phyloP scores from a whole-genome alignment of 2,888 invertebrate species.

The Rhagonycha fulva region DNA sequence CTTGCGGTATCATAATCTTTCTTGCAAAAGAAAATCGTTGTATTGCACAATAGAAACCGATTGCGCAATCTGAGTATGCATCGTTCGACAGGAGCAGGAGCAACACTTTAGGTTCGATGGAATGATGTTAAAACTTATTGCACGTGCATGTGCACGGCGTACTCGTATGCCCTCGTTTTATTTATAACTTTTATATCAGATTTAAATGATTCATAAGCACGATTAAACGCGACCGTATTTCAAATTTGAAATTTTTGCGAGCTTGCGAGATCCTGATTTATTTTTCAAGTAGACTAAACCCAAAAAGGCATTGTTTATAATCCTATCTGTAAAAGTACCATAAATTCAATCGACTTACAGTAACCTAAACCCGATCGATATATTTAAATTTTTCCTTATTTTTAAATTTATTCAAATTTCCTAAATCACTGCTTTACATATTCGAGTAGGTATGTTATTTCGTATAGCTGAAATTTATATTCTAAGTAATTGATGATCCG shows the following conservation, averaged over 20 bases:
- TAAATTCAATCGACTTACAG: slow-evolving; percentile 1
- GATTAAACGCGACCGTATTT: slow-evolving; percentile 41
- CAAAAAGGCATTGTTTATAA: slow-evolving; percentile 1
- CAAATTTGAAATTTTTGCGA: slow-evolving; percentile 40
- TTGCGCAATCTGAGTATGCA: slow-evolving; percentile 35
- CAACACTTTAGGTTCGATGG: slow-evolving; percentile 12
- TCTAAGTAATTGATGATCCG: neutral
- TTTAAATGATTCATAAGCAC: slow-evolving; percentile 46
- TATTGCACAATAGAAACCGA: slow-evolving; percentile 23
- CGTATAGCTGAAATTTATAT: neutral
- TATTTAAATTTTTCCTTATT: slow-evolving; percentile 1
- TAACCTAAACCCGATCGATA: neutral
- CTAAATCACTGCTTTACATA: neutral
- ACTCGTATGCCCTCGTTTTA: slow-evolving; percentile 31
- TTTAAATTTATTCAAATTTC: neutral
- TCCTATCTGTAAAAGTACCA: neutral
- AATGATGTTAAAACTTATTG: slow-evolving; percentile 29
- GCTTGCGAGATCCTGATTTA: slow-evolving; percentile 40
- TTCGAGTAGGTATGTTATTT: neutral
- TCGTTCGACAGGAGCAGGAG: slow-evolving; percentile 18
- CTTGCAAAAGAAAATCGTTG: slow-evolving; percentile 18
- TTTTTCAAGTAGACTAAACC: slow-evolving; percentile 29
- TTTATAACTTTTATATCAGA: slow-evolving; percentile 41
- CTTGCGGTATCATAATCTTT: slow-evolving; percentile 17
- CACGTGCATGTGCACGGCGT: slow-evolving; percentile 30